A percentile compares a stretch with the other conserved stretches of the same genome.
Conservation (phyloP, 2,797 vertebrate species). For the Salmo trutta region DNA sequence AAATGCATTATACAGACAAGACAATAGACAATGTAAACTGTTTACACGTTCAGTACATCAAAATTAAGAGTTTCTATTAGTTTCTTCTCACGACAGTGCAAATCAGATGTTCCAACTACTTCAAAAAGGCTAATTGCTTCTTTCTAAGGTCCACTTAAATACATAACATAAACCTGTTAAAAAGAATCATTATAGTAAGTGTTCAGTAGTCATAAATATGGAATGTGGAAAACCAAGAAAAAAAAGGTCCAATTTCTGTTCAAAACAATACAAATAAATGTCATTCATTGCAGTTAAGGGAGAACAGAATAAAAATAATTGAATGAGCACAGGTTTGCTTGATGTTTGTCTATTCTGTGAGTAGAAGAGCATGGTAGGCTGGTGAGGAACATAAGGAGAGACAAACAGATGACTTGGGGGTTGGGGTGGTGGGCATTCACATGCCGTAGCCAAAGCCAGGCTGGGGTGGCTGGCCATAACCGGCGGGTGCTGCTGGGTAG, state of each 20-base stretch:
- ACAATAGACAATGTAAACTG: slow-evolving; percentile 90
- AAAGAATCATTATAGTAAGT: slow-evolving; percentile 67
- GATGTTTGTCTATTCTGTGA: slow-evolving; percentile 82
- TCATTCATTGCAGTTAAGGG: slow-evolving; percentile 84
- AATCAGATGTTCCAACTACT: slow-evolving; percentile 93
- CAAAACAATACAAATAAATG: slow-evolving; percentile 81
- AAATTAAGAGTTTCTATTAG: slow-evolving; percentile 87
- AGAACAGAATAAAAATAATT: slow-evolving; percentile 58
- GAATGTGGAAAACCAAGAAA: slow-evolving; percentile 90
- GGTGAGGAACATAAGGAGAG: slow-evolving; percentile 86
- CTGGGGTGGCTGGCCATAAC: slow-evolving; percentile 85
- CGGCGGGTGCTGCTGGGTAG: slow-evolving; percentile 79
- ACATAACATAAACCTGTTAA: slow-evolving; percentile 81
- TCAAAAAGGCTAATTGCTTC: slow-evolving; percentile 76
- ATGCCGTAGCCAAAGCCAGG: slow-evolving; percentile 96
- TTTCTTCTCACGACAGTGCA: slow-evolving; percentile 95
- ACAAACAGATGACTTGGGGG: slow-evolving; percentile 67
- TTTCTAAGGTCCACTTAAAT: slow-evolving; percentile 85
- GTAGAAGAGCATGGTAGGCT: slow-evolving; percentile 85
- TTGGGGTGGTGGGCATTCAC: slow-evolving; percentile 73
- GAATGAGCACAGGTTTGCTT: slow-evolving; percentile 75
- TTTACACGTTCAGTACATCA: slow-evolving; percentile 87
- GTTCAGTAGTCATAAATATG: slow-evolving; percentile 81
- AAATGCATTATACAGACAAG: slow-evolving; percentile 93
- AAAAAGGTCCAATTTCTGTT: slow-evolving; percentile 79